phyloP scores from a whole-genome alignment of 2,797 vertebrate species.

The Oreochromis grahami region DNA sequence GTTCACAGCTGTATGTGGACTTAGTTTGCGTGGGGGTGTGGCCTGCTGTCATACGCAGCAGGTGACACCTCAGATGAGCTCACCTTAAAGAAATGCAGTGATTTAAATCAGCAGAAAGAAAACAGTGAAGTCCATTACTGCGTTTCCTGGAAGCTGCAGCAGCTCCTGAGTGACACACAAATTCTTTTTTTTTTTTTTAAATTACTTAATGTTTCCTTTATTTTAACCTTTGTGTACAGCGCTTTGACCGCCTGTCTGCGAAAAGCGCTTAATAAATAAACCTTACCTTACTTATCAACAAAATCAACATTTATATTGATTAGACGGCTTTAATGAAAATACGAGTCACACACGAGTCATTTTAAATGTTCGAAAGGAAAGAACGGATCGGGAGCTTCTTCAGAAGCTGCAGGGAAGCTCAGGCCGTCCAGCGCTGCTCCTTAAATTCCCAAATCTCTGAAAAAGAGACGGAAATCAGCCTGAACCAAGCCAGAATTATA shows the following conservation, averaged over 20 bases:
- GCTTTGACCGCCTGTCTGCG: rapidly evolving
- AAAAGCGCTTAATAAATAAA: background rate
- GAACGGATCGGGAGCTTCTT: background rate
- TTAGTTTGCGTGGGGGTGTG: background rate
- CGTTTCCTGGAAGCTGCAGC: background rate
- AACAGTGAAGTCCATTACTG: background rate
- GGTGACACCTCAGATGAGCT: background rate
- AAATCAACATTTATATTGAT: background rate
- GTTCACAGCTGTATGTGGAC: background rate
- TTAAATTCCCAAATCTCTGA: background rate
- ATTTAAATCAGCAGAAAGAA: background rate
- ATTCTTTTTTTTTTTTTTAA: background rate
- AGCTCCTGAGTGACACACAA: background rate
- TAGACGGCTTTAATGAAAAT: background rate
- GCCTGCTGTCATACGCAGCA: background rate
- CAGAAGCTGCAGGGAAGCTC: background rate
- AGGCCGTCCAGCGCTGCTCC: background rate
- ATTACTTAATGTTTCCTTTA: background rate
- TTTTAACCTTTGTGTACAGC: background rate
- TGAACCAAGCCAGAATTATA: background rate
- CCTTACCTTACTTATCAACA: background rate
- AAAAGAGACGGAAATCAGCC: background rate
- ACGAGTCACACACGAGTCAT: background rate
- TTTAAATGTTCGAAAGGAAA: background rate
- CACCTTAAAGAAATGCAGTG: background rate